phyloP scores from a whole-genome alignment of 2,797 vertebrate species.

The Lithobates pipiens region DNA sequence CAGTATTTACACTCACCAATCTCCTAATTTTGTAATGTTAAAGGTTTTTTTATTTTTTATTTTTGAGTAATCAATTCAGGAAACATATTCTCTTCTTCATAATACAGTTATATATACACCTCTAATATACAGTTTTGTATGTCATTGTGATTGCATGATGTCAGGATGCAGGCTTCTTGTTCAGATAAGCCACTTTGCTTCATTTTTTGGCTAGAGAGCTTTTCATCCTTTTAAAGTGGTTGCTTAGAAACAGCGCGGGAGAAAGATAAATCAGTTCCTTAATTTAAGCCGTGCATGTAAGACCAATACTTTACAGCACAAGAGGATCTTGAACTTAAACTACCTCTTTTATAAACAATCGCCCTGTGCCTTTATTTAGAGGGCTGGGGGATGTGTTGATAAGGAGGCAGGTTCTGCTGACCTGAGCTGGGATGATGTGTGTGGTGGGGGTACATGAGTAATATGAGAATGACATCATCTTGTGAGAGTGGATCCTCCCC shows the following conservation, averaged over 20 bases:
- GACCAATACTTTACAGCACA: background rate
- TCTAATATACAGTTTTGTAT: background rate
- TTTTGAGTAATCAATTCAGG: background rate
- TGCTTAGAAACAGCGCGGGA: constrained; percentile 3
- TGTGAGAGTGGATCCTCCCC: constrained; percentile 69
- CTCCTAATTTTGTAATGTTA: background rate
- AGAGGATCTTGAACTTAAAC: background rate
- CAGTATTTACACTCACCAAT: background rate
- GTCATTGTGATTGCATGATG: background rate
- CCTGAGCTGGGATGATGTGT: constrained; percentile 57
- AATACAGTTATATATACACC: background rate
- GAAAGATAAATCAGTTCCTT: background rate
- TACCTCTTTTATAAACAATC: background rate
- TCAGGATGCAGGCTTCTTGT: background rate
- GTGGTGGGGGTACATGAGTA: constrained; percentile 73
- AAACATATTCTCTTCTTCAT: background rate
- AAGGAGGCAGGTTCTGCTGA: constrained; percentile 58
- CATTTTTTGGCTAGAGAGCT: background rate
- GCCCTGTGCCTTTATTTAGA: constrained; percentile 7
- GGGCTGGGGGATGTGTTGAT: constrained; percentile 42
- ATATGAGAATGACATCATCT: constrained; percentile 87
- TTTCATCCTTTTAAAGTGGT: background rate
- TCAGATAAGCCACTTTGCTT: background rate
- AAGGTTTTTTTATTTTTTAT: background rate
- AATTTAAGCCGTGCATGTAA: background rate